These are phyloP conservation scores for Enteromius viviparus DNA, from an alignment of 2,797 vertebrate species.

Conservation along the genomic window DNA sequence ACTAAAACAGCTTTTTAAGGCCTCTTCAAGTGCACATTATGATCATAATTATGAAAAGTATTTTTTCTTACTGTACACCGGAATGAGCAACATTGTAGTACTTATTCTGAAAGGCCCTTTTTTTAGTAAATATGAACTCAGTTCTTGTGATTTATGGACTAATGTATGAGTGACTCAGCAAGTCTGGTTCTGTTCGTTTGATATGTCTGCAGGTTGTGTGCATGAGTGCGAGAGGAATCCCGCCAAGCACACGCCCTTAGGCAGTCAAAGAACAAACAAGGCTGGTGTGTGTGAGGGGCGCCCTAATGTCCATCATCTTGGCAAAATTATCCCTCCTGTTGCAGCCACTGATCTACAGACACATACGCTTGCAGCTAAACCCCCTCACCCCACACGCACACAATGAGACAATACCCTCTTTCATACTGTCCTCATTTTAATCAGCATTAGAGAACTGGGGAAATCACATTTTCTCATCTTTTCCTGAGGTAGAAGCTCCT, in stretches of 20 bases:
- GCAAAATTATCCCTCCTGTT: slow-evolving; percentile 90
- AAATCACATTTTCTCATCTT: slow-evolving; percentile 85
- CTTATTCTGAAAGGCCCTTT: neutral
- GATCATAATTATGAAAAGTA: neutral
- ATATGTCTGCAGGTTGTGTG: slow-evolving; percentile 48
- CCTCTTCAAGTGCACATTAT: neutral
- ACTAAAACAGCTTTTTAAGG: neutral
- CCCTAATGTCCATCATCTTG: slow-evolving; percentile 89
- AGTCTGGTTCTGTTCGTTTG: slow-evolving; percentile 38
- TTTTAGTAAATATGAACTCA: neutral
- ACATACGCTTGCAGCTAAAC: slow-evolving; percentile 57
- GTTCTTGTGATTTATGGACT: slow-evolving; percentile 7
- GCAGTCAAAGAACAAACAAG: slow-evolving; percentile 47
- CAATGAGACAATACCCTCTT: slow-evolving; percentile 89
- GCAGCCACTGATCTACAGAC: slow-evolving; percentile 78
- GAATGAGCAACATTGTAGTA: neutral
- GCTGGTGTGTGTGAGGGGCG: slow-evolving; percentile 66
- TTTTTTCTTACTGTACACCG: neutral
- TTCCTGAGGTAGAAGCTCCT: slow-evolving; percentile 56
- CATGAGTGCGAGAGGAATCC: slow-evolving; percentile 47
- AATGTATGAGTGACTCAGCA: slow-evolving; percentile 37
- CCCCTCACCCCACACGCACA: slow-evolving; percentile 72
- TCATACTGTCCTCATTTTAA: slow-evolving; percentile 81
- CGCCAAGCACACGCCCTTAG: slow-evolving; percentile 35
- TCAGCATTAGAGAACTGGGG: slow-evolving; percentile 87